Evolutionary conservation across 2,888 invertebrate genomes (phyloP).

Genomic region (Tillus elongatus): DNA sequence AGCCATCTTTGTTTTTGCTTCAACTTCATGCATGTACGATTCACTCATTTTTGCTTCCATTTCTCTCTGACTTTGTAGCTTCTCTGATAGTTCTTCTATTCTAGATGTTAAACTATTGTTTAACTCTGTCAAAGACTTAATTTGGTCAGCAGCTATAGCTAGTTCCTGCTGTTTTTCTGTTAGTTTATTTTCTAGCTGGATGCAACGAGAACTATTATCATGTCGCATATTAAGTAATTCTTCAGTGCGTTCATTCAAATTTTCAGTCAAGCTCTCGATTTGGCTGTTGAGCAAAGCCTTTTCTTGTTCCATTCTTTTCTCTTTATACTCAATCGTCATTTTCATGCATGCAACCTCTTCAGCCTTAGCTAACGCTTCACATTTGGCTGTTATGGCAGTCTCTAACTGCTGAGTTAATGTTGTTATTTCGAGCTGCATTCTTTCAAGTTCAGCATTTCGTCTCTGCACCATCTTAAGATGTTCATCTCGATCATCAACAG

Average conservation of each 20-base stretch:
- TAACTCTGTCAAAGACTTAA: conserved; percentile 58
- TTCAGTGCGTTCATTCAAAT: conserved; percentile 66
- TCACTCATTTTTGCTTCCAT: conserved; percentile 47
- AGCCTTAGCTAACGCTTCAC: conserved; percentile 68
- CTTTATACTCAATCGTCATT: conserved; percentile 67
- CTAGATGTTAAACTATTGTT: conserved; percentile 59
- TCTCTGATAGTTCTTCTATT: conserved; percentile 60
- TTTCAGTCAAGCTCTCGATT: conserved; percentile 67
- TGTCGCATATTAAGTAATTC: conserved; percentile 69
- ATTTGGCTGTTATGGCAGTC: conserved; percentile 68
- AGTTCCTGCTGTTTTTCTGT: conserved; percentile 73
- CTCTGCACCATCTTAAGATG: conserved; percentile 62
- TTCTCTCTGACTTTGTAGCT: conserved; percentile 63
- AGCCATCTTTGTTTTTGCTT: conserved; percentile 75
- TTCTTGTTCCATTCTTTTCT: conserved; percentile 78
- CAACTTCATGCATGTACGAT: conserved; percentile 73
- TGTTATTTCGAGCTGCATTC: conserved; percentile 59
- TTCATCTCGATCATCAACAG: conserved; percentile 67
- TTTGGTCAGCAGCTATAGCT: conserved; percentile 58
- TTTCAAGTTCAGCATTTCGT: conserved; percentile 63
- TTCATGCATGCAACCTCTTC: conserved; percentile 78
- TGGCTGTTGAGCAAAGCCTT: conserved; percentile 65
- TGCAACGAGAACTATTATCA: conserved; percentile 57
- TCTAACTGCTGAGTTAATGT: conserved; percentile 66
- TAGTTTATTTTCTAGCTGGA: conserved; percentile 65